phyloP scores from a whole-genome alignment of 2,113 vertebrate species.

The Callospermophilus lateralis region DNA sequence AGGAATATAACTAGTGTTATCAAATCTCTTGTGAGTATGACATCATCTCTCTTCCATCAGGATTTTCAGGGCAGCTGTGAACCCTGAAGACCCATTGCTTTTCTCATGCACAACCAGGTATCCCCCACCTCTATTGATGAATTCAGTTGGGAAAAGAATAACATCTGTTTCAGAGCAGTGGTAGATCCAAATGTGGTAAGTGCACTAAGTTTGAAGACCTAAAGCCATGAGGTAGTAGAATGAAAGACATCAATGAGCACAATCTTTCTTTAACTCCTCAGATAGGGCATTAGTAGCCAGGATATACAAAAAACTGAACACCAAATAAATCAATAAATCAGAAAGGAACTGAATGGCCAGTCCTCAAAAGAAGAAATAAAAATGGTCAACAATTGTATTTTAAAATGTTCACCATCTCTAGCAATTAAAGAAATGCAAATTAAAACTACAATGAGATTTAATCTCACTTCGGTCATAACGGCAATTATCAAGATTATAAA shows the following conservation, averaged over 20 bases:
- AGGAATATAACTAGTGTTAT: background rate
- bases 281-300: no score
- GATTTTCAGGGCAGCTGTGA: background rate
- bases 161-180: background rate
- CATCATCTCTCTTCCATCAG: background rate
- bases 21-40: background rate
- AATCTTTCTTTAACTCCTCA: background rate
- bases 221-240: background rate
- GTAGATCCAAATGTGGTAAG: background rate
- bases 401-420: no score
- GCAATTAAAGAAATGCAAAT: no score
- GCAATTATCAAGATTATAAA: no score
- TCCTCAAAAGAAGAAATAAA: no score
- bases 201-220: background rate
- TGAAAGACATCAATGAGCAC: background rate
- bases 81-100: background rate
- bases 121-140: background rate
- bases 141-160: background rate
- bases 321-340: no score
- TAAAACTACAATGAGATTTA: no score
- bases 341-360: no score
- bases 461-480: no score
- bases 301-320: no score
- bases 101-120: background rate
- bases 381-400: no score